These are phyloP conservation scores for Pelagia noctiluca DNA, from an alignment of 30 jellyfish, hydroid and myxozoan genomes.

Conservation along the genomic window DNA sequence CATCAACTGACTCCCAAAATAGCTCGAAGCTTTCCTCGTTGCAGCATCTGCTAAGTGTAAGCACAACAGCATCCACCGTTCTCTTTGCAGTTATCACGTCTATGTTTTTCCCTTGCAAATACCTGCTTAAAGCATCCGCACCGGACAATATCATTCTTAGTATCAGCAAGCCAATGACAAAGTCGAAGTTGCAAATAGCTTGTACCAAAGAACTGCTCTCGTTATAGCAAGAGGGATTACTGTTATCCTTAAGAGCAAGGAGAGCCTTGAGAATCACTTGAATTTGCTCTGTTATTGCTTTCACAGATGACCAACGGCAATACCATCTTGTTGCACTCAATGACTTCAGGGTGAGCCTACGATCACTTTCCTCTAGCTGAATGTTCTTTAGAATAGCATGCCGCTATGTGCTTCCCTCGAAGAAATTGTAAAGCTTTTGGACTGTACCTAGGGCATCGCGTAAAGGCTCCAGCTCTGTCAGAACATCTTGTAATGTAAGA, in stretches of 20 bases:
- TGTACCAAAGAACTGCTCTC: constrained; percentile 17
- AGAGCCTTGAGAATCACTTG: constrained; percentile 42
- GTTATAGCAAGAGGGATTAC: constrained; percentile 19
- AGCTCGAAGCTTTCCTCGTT: neutral
- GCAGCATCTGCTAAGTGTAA: neutral
- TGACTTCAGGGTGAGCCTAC: constrained; percentile 42
- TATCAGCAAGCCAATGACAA: constrained; percentile 30
- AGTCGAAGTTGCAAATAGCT: constrained; percentile 33
- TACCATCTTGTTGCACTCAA: constrained; percentile 58
- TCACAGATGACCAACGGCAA: constrained; percentile 48
- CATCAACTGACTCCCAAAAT: constrained; percentile 3
- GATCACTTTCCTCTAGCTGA: constrained; percentile 27
- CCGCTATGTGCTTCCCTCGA: constrained; percentile 56
- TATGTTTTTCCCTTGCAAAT: constrained; percentile 44
- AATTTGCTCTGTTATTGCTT: constrained; percentile 17
- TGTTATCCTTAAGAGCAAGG: constrained; percentile 9
- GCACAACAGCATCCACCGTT: neutral
- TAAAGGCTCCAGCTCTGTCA: constrained; percentile 31
- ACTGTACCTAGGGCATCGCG: constrained; percentile 51
- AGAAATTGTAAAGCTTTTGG: constrained; percentile 29
- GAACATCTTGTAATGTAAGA: constrained; percentile 8
- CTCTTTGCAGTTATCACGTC: constrained; percentile 55
- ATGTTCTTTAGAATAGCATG: constrained; percentile 37
- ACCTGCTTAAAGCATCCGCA: constrained; percentile 39
- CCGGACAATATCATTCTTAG: constrained; percentile 30